Evolutionary conservation across 2,113 vertebrate genomes (phyloP).

Genomic region (Corapipo altera): DNA sequence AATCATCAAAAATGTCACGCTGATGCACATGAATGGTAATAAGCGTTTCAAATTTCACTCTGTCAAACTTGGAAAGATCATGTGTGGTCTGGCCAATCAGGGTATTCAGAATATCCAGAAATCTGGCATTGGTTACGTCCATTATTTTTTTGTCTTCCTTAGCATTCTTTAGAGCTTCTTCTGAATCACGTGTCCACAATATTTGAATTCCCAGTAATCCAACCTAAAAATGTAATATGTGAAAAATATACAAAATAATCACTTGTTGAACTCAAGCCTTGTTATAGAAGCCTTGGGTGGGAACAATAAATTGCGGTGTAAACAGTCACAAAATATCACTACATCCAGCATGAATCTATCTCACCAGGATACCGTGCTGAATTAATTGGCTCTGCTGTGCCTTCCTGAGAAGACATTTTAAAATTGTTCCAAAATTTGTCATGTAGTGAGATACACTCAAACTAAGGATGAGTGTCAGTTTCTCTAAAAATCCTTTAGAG

Average conservation of each 20-base stretch:
- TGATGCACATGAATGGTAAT: slow-evolving; percentile 95
- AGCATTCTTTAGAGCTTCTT: slow-evolving; percentile 82
- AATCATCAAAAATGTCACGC: slow-evolving; percentile 89
- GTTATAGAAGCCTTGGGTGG: background rate
- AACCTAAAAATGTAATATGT: slow-evolving; percentile 71
- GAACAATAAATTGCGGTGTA: background rate
- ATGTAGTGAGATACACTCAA: background rate
- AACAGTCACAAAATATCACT: background rate
- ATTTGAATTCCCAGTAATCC: slow-evolving; percentile 91
- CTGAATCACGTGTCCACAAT: slow-evolving; percentile 88
- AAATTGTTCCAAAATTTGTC: background rate
- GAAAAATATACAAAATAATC: background rate
- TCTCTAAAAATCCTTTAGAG: background rate
- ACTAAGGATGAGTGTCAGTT: background rate
- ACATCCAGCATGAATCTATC: background rate
- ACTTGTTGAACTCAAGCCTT: background rate
- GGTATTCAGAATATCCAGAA: slow-evolving; percentile 86
- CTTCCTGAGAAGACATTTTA: background rate
- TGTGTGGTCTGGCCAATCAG: slow-evolving; percentile 86
- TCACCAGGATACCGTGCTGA: background rate
- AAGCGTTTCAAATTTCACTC: slow-evolving; percentile 89
- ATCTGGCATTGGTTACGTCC: slow-evolving; percentile 84
- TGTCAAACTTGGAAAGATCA: slow-evolving; percentile 83
- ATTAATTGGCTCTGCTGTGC: background rate
- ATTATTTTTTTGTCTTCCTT: slow-evolving; percentile 87